Evolutionary conservation across 1,140 invertebrate species (phyloP).

Genomic region (Colletes gigas): DNA sequence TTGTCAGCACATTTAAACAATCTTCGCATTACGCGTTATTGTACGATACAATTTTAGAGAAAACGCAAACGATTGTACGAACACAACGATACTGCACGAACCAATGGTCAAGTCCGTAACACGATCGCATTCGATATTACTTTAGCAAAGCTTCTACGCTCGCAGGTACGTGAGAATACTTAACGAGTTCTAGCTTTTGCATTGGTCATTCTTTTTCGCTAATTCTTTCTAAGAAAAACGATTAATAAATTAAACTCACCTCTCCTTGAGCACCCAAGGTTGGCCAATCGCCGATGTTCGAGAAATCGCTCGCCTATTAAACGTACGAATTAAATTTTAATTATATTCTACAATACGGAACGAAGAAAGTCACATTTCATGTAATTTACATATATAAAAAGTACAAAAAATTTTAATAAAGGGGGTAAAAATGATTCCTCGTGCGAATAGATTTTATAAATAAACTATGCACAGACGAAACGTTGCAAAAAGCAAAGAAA

Average conservation of each 20-base stretch:
- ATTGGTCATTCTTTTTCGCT: neutral
- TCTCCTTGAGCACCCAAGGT: constrained; percentile 84
- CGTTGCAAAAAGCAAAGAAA: no score
- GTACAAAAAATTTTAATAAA: no score
- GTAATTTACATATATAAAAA: no score
- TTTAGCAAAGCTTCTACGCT: constrained; percentile 77
- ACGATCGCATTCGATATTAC: constrained; percentile 25
- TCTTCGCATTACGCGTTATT: neutral
- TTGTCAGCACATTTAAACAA: neutral
- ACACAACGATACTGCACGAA: neutral
- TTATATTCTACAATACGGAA: neutral
- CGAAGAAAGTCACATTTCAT: neutral
- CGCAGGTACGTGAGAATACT: constrained; percentile 42
- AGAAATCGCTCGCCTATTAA: constrained; percentile 86
- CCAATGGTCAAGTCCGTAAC: neutral
- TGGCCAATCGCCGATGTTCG: constrained; percentile 90
- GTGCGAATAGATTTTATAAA: no score
- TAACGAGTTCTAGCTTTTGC: constrained; percentile 76
- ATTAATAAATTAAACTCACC: constrained; percentile 63
- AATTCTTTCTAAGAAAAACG: constrained; percentile 1
- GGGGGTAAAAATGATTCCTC: no score
- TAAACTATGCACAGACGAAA: no score
- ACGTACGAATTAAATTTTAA: constrained; percentile 50
- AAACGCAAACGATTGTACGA: neutral
- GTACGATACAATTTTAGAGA: neutral